These are phyloP conservation scores for Trachops cirrhosus DNA, from an alignment of 2,797 vertebrate genomes.

Conservation along the genomic window DNA sequence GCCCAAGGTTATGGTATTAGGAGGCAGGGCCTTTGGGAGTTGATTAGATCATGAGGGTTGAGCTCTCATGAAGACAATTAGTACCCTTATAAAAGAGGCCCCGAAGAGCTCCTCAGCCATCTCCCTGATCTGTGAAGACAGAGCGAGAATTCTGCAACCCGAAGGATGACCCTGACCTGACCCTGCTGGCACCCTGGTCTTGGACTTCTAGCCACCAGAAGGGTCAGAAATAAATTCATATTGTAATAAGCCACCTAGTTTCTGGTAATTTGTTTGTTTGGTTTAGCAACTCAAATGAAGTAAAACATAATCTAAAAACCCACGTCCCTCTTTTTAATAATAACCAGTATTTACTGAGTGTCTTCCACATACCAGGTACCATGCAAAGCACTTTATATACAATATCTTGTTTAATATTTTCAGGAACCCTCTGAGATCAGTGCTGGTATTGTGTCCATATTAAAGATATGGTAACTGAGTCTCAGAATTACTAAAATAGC, in stretches of 20 bases:
- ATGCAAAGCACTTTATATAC: not conserved
- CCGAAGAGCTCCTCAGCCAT: not conserved
- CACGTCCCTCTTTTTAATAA: not conserved
- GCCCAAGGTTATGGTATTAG: not conserved
- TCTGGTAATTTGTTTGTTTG: not conserved
- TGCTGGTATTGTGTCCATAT: not conserved
- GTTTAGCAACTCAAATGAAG: not conserved
- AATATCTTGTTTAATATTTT: not conserved
- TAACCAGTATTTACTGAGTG: not conserved
- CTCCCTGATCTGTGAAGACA: not conserved
- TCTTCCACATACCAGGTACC: not conserved
- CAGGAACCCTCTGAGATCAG: not conserved
- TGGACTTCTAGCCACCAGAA: not conserved
- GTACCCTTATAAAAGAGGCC: not conserved
- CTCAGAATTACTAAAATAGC: not conserved
- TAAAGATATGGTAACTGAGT: not conserved
- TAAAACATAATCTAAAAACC: not conserved
- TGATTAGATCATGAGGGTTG: not conserved
- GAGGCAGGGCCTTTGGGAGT: not conserved
- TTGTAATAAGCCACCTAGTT: not conserved
- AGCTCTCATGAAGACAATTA: not conserved
- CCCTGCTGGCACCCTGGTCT: not conserved
- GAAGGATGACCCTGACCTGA: not conserved
- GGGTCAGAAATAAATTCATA: not conserved
- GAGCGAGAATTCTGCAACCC: not conserved